Percentiles rank a stretch among this genome's conserved stretches.
Evolutionary conservation across 2,888 invertebrate genomes (phyloP).

Genomic region (Dicyrtomina minuta): DNA sequence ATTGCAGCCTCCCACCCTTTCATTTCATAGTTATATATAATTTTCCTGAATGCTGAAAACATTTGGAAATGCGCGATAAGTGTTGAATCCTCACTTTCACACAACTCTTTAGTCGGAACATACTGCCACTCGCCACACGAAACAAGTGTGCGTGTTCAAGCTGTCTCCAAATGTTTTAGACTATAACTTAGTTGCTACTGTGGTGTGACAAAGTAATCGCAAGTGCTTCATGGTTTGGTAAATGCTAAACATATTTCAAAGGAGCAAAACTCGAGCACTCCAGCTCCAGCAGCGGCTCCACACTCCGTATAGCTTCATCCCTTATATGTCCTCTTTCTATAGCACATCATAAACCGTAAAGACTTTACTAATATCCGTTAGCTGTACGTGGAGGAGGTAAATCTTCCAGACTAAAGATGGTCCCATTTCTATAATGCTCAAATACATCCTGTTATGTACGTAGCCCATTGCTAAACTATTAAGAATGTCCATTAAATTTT

Average conservation of each 20-base stretch:
- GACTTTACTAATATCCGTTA: no score
- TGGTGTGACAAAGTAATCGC: not conserved
- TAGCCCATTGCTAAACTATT: no score
- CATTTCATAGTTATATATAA: not conserved
- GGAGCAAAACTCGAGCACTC: not conserved
- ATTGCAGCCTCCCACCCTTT: constrained; percentile 10
- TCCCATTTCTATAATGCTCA: no score
- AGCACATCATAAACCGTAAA: not conserved
- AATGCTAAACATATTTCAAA: constrained; percentile 3
- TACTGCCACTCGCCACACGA: not conserved
- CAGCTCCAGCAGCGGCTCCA: not conserved
- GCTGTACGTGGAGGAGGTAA: no score
- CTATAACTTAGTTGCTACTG: not conserved
- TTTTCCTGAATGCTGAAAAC: not conserved
- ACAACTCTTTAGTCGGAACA: not conserved
- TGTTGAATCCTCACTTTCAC: not conserved
- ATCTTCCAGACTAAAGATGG: no score
- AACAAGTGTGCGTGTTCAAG: not conserved
- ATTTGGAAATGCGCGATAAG: not conserved
- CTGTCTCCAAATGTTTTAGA: not conserved
- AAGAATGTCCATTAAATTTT: no score
- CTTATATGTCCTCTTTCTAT: not conserved
- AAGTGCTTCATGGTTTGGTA: constrained; percentile 19
- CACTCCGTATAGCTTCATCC: not conserved
- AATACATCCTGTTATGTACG: no score